Evolutionary conservation across 2,113 vertebrate genomes (phyloP).

Genomic region (Sialia sialis): DNA sequence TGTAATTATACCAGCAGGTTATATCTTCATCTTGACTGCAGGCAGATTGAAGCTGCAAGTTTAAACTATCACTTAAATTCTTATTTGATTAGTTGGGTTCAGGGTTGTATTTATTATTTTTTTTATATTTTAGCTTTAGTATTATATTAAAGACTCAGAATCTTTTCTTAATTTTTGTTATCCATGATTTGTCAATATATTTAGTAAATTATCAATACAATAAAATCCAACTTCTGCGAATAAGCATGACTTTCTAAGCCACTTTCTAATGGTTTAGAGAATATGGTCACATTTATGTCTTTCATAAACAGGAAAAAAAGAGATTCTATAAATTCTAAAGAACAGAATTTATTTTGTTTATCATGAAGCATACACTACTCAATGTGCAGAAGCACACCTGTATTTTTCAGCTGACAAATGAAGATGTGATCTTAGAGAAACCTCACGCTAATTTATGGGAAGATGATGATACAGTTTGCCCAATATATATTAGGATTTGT

Average conservation of each 20-base stretch:
- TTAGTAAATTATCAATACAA: accelerated
- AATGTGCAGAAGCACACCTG: neutral
- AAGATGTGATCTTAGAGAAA: neutral
- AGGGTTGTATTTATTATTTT: too few relatives aligned
- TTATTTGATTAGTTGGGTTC: accelerated
- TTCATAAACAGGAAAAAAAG: neutral
- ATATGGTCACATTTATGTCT: neutral
- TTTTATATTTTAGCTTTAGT: neutral
- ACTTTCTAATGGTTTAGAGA: neutral
- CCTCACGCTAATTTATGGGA: neutral
- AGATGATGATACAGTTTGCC: neutral
- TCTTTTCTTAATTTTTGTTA: neutral
- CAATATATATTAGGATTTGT: neutral
- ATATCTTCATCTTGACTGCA: neutral
- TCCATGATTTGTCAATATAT: neutral
- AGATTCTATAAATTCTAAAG: neutral
- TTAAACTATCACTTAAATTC: neutral
- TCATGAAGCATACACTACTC: neutral
- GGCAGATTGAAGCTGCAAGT: neutral
- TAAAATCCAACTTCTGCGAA: neutral
- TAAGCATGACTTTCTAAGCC: neutral
- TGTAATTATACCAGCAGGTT: neutral
- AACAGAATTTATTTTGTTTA: neutral
- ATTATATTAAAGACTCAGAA: neutral
- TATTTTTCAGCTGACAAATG: neutral